A percentile compares a stretch with the other conserved stretches of the same genome.
Evolutionary conservation across 2,888 invertebrate genomes (phyloP).

Genomic region (Volucella inanis): DNA sequence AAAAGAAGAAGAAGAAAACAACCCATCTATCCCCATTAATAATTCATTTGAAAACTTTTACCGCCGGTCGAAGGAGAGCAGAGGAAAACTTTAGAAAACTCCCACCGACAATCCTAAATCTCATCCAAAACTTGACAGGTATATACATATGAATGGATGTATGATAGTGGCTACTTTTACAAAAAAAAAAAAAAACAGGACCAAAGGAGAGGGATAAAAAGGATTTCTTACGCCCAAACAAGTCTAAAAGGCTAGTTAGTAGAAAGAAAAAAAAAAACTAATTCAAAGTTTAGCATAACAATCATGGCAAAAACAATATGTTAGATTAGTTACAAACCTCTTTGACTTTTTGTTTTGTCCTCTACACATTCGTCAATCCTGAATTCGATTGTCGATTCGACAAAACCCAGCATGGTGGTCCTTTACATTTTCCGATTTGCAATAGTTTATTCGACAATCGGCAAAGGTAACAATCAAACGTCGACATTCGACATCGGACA

Average conservation of each 20-base stretch:
- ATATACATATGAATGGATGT: neutral
- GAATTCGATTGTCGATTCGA: neutral
- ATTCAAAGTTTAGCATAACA: constrained; percentile 24
- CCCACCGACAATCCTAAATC: constrained; percentile 9
- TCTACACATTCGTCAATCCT: neutral
- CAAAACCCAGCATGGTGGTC: constrained; percentile 7
- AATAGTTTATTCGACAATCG: neutral
- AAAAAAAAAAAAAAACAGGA: no score
- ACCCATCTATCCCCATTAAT: constrained; percentile 1
- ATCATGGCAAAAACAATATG: constrained; percentile 9
- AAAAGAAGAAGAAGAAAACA: neutral
- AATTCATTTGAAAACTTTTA: constrained; percentile 43
- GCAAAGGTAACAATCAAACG: neutral
- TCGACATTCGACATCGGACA: constrained; percentile 7
- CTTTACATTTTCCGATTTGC: constrained; percentile 17
- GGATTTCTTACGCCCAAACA: constrained; percentile 1
- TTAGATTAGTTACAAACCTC: neutral
- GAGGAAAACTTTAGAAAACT: neutral
- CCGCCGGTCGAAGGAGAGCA: neutral
- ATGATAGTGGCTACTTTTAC: neutral
- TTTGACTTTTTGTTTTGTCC: neutral
- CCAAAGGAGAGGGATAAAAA: neutral
- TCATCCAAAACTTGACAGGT: constrained; percentile 9
- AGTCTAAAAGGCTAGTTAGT: neutral
- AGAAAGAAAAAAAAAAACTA: constrained; percentile 7